These are phyloP conservation scores for Coelogynopora nodosa DNA, from an alignment of 2,888 invertebrate genomes.

Conservation along the genomic window DNA sequence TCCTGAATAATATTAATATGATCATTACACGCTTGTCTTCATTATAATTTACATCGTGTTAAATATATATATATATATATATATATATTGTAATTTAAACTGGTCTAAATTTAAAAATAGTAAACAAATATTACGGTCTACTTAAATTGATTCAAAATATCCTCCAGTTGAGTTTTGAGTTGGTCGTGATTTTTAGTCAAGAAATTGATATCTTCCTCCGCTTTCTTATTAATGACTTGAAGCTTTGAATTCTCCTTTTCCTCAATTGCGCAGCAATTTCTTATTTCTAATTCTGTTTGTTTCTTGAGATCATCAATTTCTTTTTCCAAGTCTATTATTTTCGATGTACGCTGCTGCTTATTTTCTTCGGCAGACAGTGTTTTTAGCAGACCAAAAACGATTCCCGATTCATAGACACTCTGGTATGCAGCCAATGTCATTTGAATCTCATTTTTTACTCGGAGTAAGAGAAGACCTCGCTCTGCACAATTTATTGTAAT, in stretches of 20 bases:
- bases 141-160: slow-evolving; percentile 25
- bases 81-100: no score
- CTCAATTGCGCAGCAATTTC: background rate
- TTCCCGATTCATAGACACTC: slow-evolving; percentile 84
- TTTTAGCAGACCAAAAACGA: slow-evolving; percentile 90
- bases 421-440: slow-evolving; percentile 90
- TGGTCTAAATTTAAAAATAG: no score
- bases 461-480: slow-evolving; percentile 76
- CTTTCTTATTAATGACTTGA: background rate
- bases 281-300: background rate
- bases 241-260: background rate
- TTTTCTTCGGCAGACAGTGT: slow-evolving; percentile 81
- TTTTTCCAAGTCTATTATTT: background rate
- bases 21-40: no score
- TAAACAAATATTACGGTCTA: no score
- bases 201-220: background rate
- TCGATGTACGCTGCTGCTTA: slow-evolving; percentile 62
- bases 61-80: no score
- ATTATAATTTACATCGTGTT: no score
- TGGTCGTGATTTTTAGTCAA: slow-evolving; percentile 1
- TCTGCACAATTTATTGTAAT: slow-evolving; percentile 83
- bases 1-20: no score
- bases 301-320: background rate
- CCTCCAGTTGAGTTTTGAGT: background rate
- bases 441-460: slow-evolving; percentile 84